Conservation (phyloP, 1,140 invertebrate species). For the Acromyrmex echinatior region DNA sequence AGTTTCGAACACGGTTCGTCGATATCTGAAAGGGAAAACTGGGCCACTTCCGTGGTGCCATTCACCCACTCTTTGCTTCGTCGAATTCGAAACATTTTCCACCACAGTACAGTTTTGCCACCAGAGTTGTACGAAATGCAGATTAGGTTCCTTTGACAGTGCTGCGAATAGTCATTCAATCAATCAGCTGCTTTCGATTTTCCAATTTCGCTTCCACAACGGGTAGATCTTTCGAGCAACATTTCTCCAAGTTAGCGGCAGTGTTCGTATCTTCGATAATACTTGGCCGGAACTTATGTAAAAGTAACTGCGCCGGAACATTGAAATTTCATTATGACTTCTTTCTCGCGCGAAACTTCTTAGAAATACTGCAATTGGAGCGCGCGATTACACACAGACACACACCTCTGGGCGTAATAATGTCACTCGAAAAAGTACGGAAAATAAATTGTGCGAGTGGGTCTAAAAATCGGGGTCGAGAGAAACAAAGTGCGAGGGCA, state of each 20-base stretch:
- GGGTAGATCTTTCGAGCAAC: conserved; percentile 26
- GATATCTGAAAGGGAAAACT: conserved; percentile 69
- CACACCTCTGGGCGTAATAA: conserved; percentile 38
- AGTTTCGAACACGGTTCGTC: conserved; percentile 53
- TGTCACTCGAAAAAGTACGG: conserved; percentile 39
- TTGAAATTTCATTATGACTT: conserved; percentile 62
- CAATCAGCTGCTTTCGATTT: conserved; percentile 38
- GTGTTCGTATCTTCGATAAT: conserved; percentile 23
- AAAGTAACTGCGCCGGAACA: conserved; percentile 43
- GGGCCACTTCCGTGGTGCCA: conserved; percentile 40
- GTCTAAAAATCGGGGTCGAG: conserved; percentile 26
- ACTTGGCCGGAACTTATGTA: conserved; percentile 41
- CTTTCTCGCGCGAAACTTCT: conserved; percentile 51
- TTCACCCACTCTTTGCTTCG: conserved; percentile 36
- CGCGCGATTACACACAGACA: conserved; percentile 42
- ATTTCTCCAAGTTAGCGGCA: conserved; percentile 32
- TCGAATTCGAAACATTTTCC: conserved; percentile 45
- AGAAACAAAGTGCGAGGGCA: neutral
- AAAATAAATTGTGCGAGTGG: conserved; percentile 43
- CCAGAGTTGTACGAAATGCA: conserved; percentile 40
- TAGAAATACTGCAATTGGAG: conserved; percentile 54
- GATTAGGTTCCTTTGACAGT: conserved; percentile 53
- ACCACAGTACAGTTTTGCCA: neutral
- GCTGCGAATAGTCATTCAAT: conserved; percentile 27
- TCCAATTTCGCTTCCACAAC: conserved; percentile 14